These are phyloP conservation scores for Melanotaenia duboulayi DNA, from an alignment of 2,113 vertebrate species.

Conservation along the genomic window DNA sequence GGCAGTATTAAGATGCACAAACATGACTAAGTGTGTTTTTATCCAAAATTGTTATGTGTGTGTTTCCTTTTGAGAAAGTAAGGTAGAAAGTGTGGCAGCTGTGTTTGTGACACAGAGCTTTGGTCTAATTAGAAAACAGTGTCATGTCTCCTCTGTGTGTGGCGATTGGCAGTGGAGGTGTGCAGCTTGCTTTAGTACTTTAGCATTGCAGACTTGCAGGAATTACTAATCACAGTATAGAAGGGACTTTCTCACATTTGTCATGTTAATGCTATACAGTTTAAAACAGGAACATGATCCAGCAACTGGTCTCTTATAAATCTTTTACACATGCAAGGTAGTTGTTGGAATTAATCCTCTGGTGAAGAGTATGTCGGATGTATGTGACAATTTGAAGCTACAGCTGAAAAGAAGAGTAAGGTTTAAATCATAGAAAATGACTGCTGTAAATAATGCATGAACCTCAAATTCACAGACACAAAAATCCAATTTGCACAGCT, in stretches of 20 bases:
- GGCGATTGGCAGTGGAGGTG: constrained; percentile 20
- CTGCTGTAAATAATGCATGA: constrained; percentile 39
- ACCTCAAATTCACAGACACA: constrained; percentile 34
- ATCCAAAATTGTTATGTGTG: constrained; percentile 10
- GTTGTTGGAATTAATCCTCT: constrained; percentile 15
- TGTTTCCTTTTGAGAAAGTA: constrained; percentile 20
- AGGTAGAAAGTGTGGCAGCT: constrained; percentile 44
- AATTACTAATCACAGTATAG: constrained; percentile 1
- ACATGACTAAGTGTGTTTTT: constrained; percentile 21
- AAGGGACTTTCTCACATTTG: constrained; percentile 17
- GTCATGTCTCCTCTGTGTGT: constrained; percentile 6
- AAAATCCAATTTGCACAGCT: constrained; percentile 18
- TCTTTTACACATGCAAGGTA: constrained; percentile 4
- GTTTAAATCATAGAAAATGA: constrained; percentile 45
- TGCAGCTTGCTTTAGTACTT: constrained; percentile 1
- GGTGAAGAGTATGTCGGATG: constrained; percentile 14
- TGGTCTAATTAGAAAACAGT: constrained; percentile 56
- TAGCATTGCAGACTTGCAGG: not conserved
- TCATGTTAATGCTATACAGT: not conserved
- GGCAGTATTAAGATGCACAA: constrained; percentile 28
- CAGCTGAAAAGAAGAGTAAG: constrained; percentile 17
- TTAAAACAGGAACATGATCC: constrained; percentile 9
- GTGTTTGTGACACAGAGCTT: constrained; percentile 40
- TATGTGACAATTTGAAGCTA: constrained; percentile 36
- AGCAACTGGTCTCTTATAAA: not conserved